These are phyloP conservation scores for Pedionomus torquatus DNA, from an alignment of 2,113 vertebrate genomes.

Conservation along the genomic window DNA sequence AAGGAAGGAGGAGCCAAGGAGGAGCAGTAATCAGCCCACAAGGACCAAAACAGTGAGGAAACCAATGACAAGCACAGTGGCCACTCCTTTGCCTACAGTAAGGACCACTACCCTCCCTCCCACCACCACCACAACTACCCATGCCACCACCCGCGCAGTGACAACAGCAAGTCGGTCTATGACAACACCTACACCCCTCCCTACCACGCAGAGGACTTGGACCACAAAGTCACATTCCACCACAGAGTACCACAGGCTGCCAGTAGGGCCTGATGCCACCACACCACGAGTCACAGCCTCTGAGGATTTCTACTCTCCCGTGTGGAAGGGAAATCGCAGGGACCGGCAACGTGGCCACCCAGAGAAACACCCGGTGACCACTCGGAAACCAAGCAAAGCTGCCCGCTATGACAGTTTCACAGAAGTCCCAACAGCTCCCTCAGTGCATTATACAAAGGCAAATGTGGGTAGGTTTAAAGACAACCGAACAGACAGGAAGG, in stretches of 20 bases:
- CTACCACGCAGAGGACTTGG: slow-evolving; percentile 74
- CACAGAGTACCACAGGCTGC: slow-evolving; percentile 65
- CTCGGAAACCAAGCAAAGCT: slow-evolving; percentile 70
- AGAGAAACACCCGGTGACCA: slow-evolving; percentile 14
- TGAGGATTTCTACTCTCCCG: slow-evolving; percentile 73
- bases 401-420: slow-evolving; percentile 53
- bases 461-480: slow-evolving; percentile 76
- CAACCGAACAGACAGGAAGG: slow-evolving; percentile 86
- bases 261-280: slow-evolving; percentile 45
- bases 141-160: slow-evolving; percentile 4
- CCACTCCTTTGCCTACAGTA: slow-evolving; percentile 45
- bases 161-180: slow-evolving; percentile 63
- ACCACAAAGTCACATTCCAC: slow-evolving; percentile 58
- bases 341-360: slow-evolving; percentile 68
- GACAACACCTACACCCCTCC: slow-evolving; percentile 65
- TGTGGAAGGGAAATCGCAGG: slow-evolving; percentile 73
- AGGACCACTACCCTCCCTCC: slow-evolving; percentile 64
- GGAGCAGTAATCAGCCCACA: slow-evolving; percentile 56
- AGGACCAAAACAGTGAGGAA: slow-evolving; percentile 76
- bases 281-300: slow-evolving; percentile 56
- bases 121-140: slow-evolving; percentile 70
- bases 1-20: slow-evolving; percentile 77
- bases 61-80: slow-evolving; percentile 13
- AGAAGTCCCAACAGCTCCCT: slow-evolving; percentile 52
- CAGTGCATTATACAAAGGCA: slow-evolving; percentile 67